Evolutionary conservation across 2,113 vertebrate genomes (phyloP).

Genomic region (Glaucomys volans): DNA sequence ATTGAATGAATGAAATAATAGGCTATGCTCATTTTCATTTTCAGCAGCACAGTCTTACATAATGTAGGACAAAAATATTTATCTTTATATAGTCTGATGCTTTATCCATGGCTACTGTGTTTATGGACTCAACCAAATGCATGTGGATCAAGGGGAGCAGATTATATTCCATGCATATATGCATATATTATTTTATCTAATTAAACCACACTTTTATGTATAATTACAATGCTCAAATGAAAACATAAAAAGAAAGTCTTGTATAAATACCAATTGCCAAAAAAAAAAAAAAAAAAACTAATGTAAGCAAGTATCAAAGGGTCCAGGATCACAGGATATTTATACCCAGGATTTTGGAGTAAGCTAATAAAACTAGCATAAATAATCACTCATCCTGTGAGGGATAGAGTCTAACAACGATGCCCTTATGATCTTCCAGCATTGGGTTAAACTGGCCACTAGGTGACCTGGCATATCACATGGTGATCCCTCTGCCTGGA

Average conservation of each 20-base stretch:
- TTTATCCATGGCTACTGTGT: not conserved
- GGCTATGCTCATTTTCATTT: not conserved
- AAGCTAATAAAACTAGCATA: not conserved
- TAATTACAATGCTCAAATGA: not conserved
- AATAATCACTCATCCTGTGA: not conserved
- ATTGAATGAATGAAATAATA: not conserved
- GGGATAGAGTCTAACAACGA: not conserved
- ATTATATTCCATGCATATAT: not conserved
- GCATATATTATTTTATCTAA: not conserved
- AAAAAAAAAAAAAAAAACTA: too few relatives aligned
- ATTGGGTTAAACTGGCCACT: not conserved
- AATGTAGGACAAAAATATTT: not conserved
- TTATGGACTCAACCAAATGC: not conserved
- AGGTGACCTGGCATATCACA: not conserved
- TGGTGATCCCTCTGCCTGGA: not conserved
- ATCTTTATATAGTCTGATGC: not conserved
- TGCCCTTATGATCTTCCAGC: not conserved
- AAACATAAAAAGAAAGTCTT: not conserved
- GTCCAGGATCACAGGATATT: not conserved
- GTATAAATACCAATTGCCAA: not conserved
- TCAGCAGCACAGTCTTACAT: not conserved
- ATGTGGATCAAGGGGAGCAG: not conserved
- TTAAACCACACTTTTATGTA: not conserved
- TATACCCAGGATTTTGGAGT: conserved; percentile 17
- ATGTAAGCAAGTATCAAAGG: not conserved